These are phyloP conservation scores for Bombyx mori DNA, from an alignment of 1,140 invertebrate genomes.

Conservation along the genomic window ASM3026992v2 NC_085111.1:12615501-12616000, in stretches of 20 bases:
- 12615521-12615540: too few relatives aligned
- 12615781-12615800: constrained; percentile 3
- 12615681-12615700: too few relatives aligned
- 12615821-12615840: constrained; percentile 24
- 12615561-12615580: too few relatives aligned
- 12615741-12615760: background rate
- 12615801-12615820: constrained; percentile 29
- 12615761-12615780: constrained; percentile 1
- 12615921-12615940: constrained; percentile 11
- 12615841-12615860: constrained; percentile 20
- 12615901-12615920: constrained; percentile 6
- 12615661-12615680: too few relatives aligned
- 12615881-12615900: constrained; percentile 7
- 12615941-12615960: constrained; percentile 17
- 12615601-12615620: too few relatives aligned
- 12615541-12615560: too few relatives aligned
- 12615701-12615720: too few relatives aligned
- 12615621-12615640: too few relatives aligned
- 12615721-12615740: too few relatives aligned
- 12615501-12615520: too few relatives aligned
- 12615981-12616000: constrained; percentile 2
- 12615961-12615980: constrained; percentile 21
- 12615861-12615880: constrained; percentile 17
- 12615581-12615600: too few relatives aligned
- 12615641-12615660: too few relatives aligned